Base-by-base conservation (phyloP, 2,797 vertebrate species). In the Glossophaga mutica region DNA sequence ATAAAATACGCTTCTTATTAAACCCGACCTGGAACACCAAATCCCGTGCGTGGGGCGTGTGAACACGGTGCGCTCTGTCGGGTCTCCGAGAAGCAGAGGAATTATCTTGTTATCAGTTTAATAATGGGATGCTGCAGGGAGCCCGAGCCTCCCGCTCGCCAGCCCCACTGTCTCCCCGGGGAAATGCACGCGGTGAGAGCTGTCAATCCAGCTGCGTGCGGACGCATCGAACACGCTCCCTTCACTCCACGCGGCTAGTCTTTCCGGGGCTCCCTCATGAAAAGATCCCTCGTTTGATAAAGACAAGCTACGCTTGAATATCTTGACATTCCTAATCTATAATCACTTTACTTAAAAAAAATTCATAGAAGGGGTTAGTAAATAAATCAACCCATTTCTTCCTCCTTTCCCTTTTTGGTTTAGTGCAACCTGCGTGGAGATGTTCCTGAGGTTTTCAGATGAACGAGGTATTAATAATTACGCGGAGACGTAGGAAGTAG, bases 71-170 rank as follows among this genome's bases (percentile, higher is more conserved):
- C 99, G 98, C 98, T 98, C 98, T 98, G 98, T 98, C 98, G 98
- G 98, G 98, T 98, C 98, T 98, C 98, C 95, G 98, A 98, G 98
- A 98, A 98, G 98, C 98, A 98, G 97, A 98, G 98, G 99, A 99
- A 99, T 98, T 98, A 99, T 99, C 99, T 99, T 99, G 98, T 99
- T 99, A 99, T 99, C 99, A 98, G 98, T 99, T 99, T 99, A 99
- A 99, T 99, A 99, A 99, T 98, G 98, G 98, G 98, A 98, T 98
- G 98, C 87, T 98, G 97, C 98, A 99, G 98, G 99, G 99, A 99
- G 98, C 98, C 98, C 98, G 98, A 98, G 98, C 98, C 98, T 99
- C 98, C 98, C 98, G 98, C 98, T 98, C 98, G 98, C 98, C 97
- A 98, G 98, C 98, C 99, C 99, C 98, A 98, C 98, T 97, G 93